Base-by-base conservation (phyloP, 2,888 invertebrate genomes). In the Orthosia gracilis region DNA sequence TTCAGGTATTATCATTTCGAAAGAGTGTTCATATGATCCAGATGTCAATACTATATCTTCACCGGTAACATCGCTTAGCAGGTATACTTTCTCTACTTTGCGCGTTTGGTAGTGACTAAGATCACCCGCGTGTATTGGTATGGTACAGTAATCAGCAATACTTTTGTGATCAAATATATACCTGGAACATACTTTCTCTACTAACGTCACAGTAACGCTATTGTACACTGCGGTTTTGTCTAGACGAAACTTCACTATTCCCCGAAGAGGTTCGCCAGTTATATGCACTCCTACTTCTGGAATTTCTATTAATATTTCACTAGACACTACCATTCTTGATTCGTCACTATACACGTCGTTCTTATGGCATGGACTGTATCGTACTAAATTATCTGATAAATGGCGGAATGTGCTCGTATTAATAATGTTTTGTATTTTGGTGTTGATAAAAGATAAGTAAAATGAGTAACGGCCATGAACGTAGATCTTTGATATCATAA, bases 291-390 rank as follows among this genome's bases (percentile, higher is more conserved):
- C 87, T 40, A 73, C 78, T 45, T 64, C 40, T 40, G 82, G 76
- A 52, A 65, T 67, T 69, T 18, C 76, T 45, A 90, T 70, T 7
- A 85, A 64, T 55, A 90, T 89, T 78, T 91, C 79, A 82, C 91
- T 89, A 1, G 68, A 65, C 0, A 87, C 76, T 64, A 82, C 85
- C 90, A 90, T 90, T 40, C 31, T 75, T 50, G 50, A 9, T 52
- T 23, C 5, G 1, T 45, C 18, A 59, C 50, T 70, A 31, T 18
- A 64, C 21, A 63, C 64, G 59, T 74, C 31, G 13, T 50, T 72
- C 7, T 21, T 26, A 21, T 18, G 0, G 7, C 12, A 45, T 58
- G 13, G n/a, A 59, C 47, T n/a, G 12, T 78, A 47, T 59, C 47
- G n/a, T n/a, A 78, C 78, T 78, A 70, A 58, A 52, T 59, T 78